A percentile compares a stretch with the other conserved stretches of the same genome.
Evolutionary conservation across 2,113 vertebrate genomes (phyloP).

Genomic region (Xenopus borealis): DNA sequence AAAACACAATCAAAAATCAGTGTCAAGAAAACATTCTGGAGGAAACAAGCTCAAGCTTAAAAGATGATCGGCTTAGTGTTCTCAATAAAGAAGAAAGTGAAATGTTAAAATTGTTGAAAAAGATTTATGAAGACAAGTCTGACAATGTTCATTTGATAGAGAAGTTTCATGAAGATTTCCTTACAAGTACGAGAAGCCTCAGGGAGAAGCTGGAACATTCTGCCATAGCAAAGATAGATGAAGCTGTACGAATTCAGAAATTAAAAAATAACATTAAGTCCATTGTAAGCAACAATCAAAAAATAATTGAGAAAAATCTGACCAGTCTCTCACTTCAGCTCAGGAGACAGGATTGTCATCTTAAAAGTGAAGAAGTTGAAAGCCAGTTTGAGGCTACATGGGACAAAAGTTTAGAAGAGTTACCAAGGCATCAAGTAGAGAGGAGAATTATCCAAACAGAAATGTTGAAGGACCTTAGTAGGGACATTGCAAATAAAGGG

Average conservation of each 20-base stretch:
- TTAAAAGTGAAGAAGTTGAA: conserved; percentile 54
- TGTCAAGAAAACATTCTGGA: conserved; percentile 5
- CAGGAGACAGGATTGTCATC: conserved; percentile 48
- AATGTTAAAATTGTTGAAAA: conserved; percentile 11
- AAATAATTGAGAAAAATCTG: conserved; percentile 55
- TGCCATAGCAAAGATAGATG: conserved; percentile 41
- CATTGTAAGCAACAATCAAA: conserved; percentile 52
- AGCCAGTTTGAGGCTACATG: conserved; percentile 65
- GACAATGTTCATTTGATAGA: neutral
- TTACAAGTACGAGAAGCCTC: neutral
- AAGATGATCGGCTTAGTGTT: conserved; percentile 49
- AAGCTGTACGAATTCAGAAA: conserved; percentile 50
- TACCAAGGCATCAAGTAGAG: conserved; percentile 48
- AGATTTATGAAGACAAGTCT: neutral
- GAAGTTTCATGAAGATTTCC: neutral
- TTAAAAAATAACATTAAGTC: conserved; percentile 50
- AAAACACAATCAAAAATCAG: conserved; percentile 48
- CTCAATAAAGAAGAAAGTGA: conserved; percentile 43
- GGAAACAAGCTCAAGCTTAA: conserved; percentile 42
- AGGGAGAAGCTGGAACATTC: neutral
- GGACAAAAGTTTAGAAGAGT: conserved; percentile 47
- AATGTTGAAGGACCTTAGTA: conserved; percentile 45
- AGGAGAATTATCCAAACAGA: conserved; percentile 55
- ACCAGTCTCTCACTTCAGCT: conserved; percentile 51
- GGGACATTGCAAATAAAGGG: too few relatives aligned